phyloP scores from a whole-genome alignment of 2,797 vertebrate species.

The Eutrigla gurnardus region DNA sequence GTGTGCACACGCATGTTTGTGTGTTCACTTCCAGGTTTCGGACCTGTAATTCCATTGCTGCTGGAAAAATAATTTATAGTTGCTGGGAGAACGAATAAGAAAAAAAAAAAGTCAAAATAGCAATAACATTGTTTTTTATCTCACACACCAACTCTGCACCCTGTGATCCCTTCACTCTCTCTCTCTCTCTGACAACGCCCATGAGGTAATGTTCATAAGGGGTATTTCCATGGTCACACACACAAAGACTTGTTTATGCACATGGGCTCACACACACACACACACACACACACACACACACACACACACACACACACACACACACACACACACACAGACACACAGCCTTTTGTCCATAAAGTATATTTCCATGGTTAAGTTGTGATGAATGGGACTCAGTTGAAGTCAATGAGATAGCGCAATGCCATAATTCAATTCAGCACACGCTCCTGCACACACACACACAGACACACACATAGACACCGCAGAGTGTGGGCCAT shows the following conservation, averaged over 20 bases:
- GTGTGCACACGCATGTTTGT: background rate
- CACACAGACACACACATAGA: conserved; percentile 22
- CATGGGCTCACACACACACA: conserved; percentile 11
- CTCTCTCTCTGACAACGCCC: conserved; percentile 43
- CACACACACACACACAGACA: conserved; percentile 70
- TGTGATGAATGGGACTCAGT: conserved; percentile 78
- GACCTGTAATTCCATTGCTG: conserved; percentile 39
- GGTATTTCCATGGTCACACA: conserved; percentile 41
- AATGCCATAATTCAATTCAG: conserved; percentile 75
- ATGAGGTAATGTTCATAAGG: conserved; percentile 53
- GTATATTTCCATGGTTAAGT: conserved; percentile 79
- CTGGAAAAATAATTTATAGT: conserved; percentile 50
- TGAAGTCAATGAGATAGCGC: conserved; percentile 80
- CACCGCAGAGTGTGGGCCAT: conserved; percentile 42
- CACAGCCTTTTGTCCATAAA: conserved; percentile 75
- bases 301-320: conserved; percentile 33
- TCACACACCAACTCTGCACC: conserved; percentile 10
- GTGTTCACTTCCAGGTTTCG: conserved; percentile 13
- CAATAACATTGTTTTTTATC: conserved; percentile 11
- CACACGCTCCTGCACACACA: conserved; percentile 43
- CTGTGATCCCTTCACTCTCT: conserved; percentile 12
- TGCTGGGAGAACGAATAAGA: conserved; percentile 46
- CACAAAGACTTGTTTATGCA: conserved; percentile 25
- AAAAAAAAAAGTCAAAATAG: conserved; percentile 48
- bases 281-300: background rate